Conservation (phyloP, 2,797 vertebrate species). For the Pseudomugil gertrudae region DNA sequence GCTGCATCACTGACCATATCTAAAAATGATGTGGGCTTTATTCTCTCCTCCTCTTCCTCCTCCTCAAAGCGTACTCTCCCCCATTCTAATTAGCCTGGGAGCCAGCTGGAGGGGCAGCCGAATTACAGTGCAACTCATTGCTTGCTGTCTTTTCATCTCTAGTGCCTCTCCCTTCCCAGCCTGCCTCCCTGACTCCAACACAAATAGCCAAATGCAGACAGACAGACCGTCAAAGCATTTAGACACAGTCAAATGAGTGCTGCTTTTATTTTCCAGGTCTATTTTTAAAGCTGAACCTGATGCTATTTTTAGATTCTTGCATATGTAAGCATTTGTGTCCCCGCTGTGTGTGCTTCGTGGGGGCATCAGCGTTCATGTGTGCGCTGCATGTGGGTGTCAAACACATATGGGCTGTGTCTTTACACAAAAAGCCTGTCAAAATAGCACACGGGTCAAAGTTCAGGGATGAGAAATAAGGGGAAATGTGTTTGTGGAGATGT, state of each 20-base stretch:
- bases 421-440: slow-evolving; percentile 57
- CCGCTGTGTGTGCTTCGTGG: slow-evolving; percentile 8
- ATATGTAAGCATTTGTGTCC: slow-evolving; percentile 72
- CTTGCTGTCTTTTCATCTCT: slow-evolving; percentile 69
- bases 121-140: slow-evolving; percentile 69
- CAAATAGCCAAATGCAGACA: slow-evolving; percentile 75
- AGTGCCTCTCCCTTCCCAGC: slow-evolving; percentile 47
- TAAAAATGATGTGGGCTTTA: slow-evolving; percentile 57
- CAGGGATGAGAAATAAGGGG: slow-evolving; percentile 21
- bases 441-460: slow-evolving; percentile 60
- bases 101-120: slow-evolving; percentile 71
- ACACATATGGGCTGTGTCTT: slow-evolving; percentile 56
- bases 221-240: slow-evolving; percentile 80
- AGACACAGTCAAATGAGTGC: slow-evolving; percentile 68
- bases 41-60: slow-evolving; percentile 42
- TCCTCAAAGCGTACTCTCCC: slow-evolving; percentile 53
- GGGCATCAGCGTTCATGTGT: slow-evolving; percentile 29
- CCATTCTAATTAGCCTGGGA: slow-evolving; percentile 71
- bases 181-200: slow-evolving; percentile 63
- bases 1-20: slow-evolving; percentile 55
- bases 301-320: slow-evolving; percentile 77
- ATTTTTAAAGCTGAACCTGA: slow-evolving; percentile 74
- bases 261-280: slow-evolving; percentile 75
- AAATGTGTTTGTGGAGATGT: slow-evolving; percentile 33
- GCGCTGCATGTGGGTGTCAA: slow-evolving; percentile 49